These are phyloP conservation scores for Cryptocephalus primarius DNA, from an alignment of 2,888 invertebrate genomes.

Conservation along the genomic window DNA sequence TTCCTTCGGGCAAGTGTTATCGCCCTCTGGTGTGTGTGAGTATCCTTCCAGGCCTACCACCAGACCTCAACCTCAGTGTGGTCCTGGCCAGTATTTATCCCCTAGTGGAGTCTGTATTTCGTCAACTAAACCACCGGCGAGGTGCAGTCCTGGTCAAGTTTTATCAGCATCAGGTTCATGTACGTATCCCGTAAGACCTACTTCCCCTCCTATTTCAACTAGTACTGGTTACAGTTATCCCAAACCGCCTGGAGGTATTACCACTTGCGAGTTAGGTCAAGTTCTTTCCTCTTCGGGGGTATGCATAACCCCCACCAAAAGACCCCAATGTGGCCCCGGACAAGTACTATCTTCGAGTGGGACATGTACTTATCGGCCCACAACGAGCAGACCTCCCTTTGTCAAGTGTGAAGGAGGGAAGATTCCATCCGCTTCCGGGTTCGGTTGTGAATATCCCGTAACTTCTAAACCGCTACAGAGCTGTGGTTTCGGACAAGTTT, in stretches of 20 bases:
- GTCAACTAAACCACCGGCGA: slow-evolving; percentile 3
- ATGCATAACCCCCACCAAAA: background rate
- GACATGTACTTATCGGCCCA: slow-evolving; percentile 10
- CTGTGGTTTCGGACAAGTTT: background rate
- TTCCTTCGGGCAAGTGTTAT: slow-evolving; percentile 5
- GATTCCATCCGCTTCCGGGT: slow-evolving; percentile 2
- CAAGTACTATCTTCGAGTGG: slow-evolving; percentile 10
- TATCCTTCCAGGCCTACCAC: slow-evolving; percentile 7
- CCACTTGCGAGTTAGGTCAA: slow-evolving; percentile 11
- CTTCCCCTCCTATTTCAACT: background rate
- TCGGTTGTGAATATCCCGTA: background rate
- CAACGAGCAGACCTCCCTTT: slow-evolving; percentile 10
- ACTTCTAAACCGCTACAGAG: background rate
- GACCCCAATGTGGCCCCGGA: slow-evolving; percentile 6
- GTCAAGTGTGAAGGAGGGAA: slow-evolving; percentile 17
- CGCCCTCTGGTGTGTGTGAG: slow-evolving; percentile 11
- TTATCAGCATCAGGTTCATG: background rate
- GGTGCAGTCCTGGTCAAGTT: slow-evolving; percentile 12
- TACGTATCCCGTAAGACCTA: slow-evolving; percentile 7
- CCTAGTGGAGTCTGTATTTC: slow-evolving; percentile 6
- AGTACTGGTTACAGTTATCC: slow-evolving; percentile 3
- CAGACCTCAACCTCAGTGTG: slow-evolving; percentile 5
- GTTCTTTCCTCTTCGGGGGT: slow-evolving; percentile 6
- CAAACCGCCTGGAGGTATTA: slow-evolving; percentile 9
- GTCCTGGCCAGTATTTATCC: slow-evolving; percentile 12